These are phyloP conservation scores for Cheilosia pagana DNA, from an alignment of 2,888 invertebrate species.

Conservation along the genomic window DNA sequence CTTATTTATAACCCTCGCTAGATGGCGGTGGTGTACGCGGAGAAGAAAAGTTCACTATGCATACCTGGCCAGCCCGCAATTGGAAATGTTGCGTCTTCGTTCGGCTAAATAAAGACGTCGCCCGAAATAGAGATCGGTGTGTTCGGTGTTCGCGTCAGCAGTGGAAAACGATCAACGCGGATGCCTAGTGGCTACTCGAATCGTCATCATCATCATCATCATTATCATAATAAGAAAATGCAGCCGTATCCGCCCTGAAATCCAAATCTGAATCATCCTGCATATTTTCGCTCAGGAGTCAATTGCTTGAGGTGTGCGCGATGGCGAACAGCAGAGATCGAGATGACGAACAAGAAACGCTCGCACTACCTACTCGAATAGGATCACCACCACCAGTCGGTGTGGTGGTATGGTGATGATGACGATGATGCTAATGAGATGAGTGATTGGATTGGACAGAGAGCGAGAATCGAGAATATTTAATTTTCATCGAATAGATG, in stretches of 20 bases:
- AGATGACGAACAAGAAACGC: slow-evolving; percentile 22
- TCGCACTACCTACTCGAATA: slow-evolving; percentile 10
- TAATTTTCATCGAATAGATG: slow-evolving; percentile 65
- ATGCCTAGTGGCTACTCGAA: slow-evolving; percentile 48
- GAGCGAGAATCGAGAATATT: slow-evolving; percentile 56
- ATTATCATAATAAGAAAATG: slow-evolving; percentile 46
- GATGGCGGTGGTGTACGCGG: slow-evolving; percentile 43
- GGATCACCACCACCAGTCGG: slow-evolving; percentile 25
- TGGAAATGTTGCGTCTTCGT: slow-evolving; percentile 42
- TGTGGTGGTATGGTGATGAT: slow-evolving; percentile 12
- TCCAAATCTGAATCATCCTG: slow-evolving; percentile 69
- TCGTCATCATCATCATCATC: slow-evolving; percentile 69
- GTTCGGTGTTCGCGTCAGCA: not conserved
- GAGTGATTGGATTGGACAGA: slow-evolving; percentile 61
- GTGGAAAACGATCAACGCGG: slow-evolving; percentile 6
- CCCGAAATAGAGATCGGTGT: slow-evolving; percentile 44
- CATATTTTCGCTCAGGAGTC: slow-evolving; percentile 60
- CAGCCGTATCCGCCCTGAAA: slow-evolving; percentile 48
- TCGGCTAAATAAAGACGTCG: slow-evolving; percentile 63
- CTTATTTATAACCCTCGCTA: slow-evolving; percentile 52
- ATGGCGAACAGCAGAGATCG: slow-evolving; percentile 3
- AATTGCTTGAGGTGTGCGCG: slow-evolving; percentile 64
- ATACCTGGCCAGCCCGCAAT: slow-evolving; percentile 55
- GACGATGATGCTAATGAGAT: slow-evolving; percentile 56
- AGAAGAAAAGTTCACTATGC: slow-evolving; percentile 33